These are phyloP conservation scores for Anneissia japonica DNA, from an alignment of 35 echinoderm and acorn worm genomes.

Conservation along the genomic window DNA sequence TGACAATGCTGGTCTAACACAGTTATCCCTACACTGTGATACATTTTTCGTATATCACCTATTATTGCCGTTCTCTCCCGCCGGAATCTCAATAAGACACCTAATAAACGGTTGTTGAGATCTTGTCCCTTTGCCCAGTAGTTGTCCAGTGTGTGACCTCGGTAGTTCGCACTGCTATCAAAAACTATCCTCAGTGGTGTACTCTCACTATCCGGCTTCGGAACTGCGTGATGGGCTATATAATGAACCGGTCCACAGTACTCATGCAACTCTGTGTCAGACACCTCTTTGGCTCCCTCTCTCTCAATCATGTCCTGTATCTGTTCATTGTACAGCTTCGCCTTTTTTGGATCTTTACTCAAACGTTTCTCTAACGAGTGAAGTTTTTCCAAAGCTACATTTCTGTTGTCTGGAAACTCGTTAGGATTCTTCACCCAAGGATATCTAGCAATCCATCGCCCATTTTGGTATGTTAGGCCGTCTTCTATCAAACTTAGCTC, in stretches of 20 bases:
- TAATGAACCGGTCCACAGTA: constrained; percentile 53
- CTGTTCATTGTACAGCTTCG: constrained; percentile 7
- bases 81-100: constrained; percentile 52
- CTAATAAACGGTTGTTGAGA: constrained; percentile 42
- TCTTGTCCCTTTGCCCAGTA: constrained; percentile 65
- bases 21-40: constrained; percentile 23
- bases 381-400: no score
- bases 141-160: constrained; percentile 48
- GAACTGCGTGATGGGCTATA: constrained; percentile 46
- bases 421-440: no score
- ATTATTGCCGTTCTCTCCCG: constrained; percentile 40
- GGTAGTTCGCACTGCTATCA: constrained; percentile 35
- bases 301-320: constrained; percentile 29
- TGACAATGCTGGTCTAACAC: no score
- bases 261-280: background rate
- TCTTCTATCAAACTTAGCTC: no score
- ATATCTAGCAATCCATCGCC: no score
- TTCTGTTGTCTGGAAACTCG: no score
- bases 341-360: no score
- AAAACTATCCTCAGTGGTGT: constrained; percentile 64
- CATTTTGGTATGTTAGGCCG: no score
- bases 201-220: constrained; percentile 51
- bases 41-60: constrained; percentile 64
- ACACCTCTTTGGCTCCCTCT: constrained; percentile 9
- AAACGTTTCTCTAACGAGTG: no score